phyloP scores from a whole-genome alignment of 2,888 invertebrate species.

The Patella caerulea region DNA sequence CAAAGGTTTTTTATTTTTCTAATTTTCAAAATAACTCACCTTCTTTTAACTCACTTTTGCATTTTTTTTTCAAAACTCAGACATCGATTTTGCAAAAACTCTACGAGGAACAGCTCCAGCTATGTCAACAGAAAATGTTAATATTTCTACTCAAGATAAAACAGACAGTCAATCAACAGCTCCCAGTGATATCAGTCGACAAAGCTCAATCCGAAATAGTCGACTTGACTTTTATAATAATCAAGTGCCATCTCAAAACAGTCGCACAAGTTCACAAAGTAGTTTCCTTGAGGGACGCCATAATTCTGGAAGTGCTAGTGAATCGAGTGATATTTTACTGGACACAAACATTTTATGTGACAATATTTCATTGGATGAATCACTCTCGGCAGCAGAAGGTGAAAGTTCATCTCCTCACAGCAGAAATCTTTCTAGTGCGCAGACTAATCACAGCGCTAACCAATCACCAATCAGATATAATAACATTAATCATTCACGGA shows the following conservation, averaged over 20 bases:
- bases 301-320: slow-evolving; percentile 1
- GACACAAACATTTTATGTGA: neutral
- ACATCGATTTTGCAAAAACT: slow-evolving; percentile 56
- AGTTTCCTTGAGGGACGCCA: slow-evolving; percentile 1
- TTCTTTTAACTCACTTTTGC: too few relatives aligned
- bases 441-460: slow-evolving; percentile 24
- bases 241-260: neutral
- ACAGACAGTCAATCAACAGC: neutral
- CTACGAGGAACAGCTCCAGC: slow-evolving; percentile 46
- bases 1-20: too few relatives aligned
- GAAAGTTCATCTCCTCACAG: slow-evolving; percentile 13
- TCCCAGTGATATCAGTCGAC: neutral
- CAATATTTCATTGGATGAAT: neutral
- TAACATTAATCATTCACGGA: slow-evolving; percentile 3
- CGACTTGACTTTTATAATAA: neutral
- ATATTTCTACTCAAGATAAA: neutral
- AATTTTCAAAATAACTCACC: too few relatives aligned
- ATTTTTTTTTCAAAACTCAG: slow-evolving; percentile 26
- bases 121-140: neutral
- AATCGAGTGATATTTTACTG: slow-evolving; percentile 7
- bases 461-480: slow-evolving; percentile 17
- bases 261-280: neutral
- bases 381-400: slow-evolving; percentile 18
- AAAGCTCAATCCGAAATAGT: neutral
- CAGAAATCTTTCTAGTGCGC: slow-evolving; percentile 19